A percentile compares a stretch with the other conserved stretches of the same genome.
Conservation (phyloP, 1,140 invertebrate species). For the Drosophila arawakana region DNA sequence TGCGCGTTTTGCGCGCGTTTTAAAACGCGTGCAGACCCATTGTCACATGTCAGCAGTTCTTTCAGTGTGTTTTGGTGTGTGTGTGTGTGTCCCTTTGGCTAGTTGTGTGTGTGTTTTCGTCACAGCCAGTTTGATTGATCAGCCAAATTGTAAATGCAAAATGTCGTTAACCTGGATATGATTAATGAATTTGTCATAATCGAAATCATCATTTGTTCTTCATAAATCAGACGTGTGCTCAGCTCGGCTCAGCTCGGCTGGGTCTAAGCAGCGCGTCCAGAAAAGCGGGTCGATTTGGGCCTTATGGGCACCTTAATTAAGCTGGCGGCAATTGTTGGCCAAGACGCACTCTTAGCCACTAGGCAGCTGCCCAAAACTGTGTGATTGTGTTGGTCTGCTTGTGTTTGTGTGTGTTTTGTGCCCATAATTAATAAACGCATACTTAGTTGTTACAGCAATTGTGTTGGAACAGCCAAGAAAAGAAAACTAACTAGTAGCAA, state of each 20-base stretch:
- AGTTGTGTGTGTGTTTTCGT: constrained; percentile 16
- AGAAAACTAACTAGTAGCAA: not conserved
- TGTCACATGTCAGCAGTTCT: constrained; percentile 44
- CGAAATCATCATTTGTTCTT: constrained; percentile 56
- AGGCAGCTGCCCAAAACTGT: constrained; percentile 21
- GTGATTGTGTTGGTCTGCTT: not conserved
- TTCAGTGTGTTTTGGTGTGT: constrained; percentile 3
- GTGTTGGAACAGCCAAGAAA: constrained; percentile 40
- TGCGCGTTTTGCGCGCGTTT: constrained; percentile 39
- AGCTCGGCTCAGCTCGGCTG: too few relatives aligned
- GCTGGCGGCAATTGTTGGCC: constrained; percentile 25
- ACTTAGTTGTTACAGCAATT: constrained; percentile 47
- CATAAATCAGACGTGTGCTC: constrained; percentile 61
- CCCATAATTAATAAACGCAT: constrained; percentile 79
- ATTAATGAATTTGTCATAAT: constrained; percentile 78
- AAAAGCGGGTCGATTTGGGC: constrained; percentile 61
- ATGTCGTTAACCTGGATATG: constrained; percentile 75
- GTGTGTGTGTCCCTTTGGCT: constrained; percentile 10
- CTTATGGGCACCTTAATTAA: constrained; percentile 60
- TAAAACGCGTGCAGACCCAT: constrained; percentile 16
- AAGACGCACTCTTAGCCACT: constrained; percentile 13
- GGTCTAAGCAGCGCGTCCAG: constrained; percentile 25
- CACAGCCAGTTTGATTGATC: constrained; percentile 58
- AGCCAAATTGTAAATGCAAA: constrained; percentile 62
- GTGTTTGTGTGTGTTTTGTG: constrained; percentile 17